A percentile compares a stretch with the other conserved stretches of the same genome.
phyloP scores from a whole-genome alignment of 2,113 vertebrate genomes.

The Gnathonemus longibarbis region DNA sequence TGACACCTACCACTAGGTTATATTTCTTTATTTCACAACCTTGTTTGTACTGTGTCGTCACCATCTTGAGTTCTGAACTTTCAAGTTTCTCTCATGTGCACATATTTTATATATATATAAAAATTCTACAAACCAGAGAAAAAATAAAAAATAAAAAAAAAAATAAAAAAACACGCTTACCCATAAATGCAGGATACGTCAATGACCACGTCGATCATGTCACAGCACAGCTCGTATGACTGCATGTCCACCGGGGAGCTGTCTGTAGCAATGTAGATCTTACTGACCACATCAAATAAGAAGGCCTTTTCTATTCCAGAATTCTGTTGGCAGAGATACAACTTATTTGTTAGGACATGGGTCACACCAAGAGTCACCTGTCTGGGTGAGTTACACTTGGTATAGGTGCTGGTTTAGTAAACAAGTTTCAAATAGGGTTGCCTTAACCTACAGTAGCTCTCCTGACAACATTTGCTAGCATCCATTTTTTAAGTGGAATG shows the following conservation, averaged over 20 bases:
- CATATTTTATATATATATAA: neutral
- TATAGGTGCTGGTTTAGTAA: neutral
- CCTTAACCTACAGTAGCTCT: neutral
- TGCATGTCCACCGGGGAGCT: conserved; percentile 99
- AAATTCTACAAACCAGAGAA: neutral
- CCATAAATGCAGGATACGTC: conserved; percentile 99
- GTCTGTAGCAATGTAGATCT: conserved; percentile 99
- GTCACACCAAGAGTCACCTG: neutral
- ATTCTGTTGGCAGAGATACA: conserved; percentile 67
- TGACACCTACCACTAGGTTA: neutral
- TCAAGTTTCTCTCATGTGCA: neutral
- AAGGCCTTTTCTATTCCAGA: conserved; percentile 99
- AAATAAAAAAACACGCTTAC: conserved; percentile 55
- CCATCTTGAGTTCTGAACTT: too few relatives aligned
- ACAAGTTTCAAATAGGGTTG: neutral
- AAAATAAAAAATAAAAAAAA: neutral
- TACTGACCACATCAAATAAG: conserved; percentile 98
- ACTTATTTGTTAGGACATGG: neutral
- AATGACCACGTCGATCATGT: conserved; percentile 99
- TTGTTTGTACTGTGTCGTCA: neutral
- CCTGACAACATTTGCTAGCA: neutral
- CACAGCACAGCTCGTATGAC: conserved; percentile 95
- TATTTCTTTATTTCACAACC: neutral
- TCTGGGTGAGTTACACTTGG: neutral
- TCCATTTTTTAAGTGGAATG: neutral